Evolutionary conservation across 2,888 invertebrate species (phyloP).

Genomic region (Rhingia campestris): DNA sequence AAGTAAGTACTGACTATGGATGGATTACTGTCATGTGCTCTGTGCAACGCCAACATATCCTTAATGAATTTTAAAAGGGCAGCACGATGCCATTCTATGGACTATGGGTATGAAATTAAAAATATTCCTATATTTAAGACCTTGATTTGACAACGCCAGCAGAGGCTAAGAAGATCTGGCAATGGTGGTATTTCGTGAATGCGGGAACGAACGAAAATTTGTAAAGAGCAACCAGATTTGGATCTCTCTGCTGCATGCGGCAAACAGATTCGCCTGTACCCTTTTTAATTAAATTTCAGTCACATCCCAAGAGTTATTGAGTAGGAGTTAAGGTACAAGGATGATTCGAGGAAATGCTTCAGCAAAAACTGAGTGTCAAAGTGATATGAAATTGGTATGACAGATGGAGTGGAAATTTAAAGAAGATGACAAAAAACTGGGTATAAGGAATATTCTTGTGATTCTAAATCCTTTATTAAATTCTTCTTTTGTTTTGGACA

Average conservation of each 20-base stretch:
- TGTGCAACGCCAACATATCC: slow-evolving; percentile 12
- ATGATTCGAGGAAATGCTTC: too few species aligned
- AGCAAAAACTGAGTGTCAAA: too few species aligned
- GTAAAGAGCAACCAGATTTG: too few species aligned
- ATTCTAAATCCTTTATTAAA: too few species aligned
- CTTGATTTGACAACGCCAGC: slow-evolving; percentile 46
- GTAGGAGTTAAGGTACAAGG: too few species aligned
- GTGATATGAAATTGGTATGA: too few species aligned
- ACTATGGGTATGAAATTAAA: slow-evolving; percentile 42
- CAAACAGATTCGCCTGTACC: background rate
- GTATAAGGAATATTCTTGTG: too few species aligned
- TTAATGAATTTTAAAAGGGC: slow-evolving; percentile 43
- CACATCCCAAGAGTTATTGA: background rate
- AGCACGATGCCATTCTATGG: slow-evolving; percentile 15
- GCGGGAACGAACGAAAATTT: too few species aligned
- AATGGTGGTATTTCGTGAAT: too few species aligned
- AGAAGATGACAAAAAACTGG: too few species aligned
- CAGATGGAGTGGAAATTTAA: too few species aligned
- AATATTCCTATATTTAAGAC: slow-evolving; percentile 4
- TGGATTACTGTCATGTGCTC: slow-evolving; percentile 51
- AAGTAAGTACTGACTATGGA: slow-evolving; percentile 48
- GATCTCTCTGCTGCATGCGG: background rate
- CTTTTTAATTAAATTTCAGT: background rate
- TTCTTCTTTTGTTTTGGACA: too few species aligned
- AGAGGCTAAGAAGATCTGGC: background rate